Evolutionary conservation across 2,888 invertebrate species (phyloP), one percentile per base, ranked within the genome.

Genomic region (Chrysotoxum bicinctum): DNA sequence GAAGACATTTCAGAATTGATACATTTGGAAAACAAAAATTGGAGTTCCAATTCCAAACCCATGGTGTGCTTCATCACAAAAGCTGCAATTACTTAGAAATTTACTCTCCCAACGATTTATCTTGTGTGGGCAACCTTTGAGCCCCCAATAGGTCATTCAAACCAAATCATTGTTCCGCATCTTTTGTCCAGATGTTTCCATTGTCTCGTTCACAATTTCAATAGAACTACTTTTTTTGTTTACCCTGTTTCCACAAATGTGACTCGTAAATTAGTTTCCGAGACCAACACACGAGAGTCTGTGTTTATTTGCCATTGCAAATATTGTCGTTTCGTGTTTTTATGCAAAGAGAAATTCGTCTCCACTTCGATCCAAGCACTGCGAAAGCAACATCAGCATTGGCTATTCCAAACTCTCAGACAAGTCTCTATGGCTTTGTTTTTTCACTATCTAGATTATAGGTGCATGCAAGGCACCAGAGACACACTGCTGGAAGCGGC

Each of bases 101-200:
- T 69, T 40, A 62, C 35, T 48, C 45, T 14, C 16, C 37, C 62
- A 43, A 8, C 37, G 19, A 16, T 32, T 26, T 14, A 19, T 16
- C 0, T 30, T 16, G 3, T 35, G 52, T 62, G 32, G 21, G 64
- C 64, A 64, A 81, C 75, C 80, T 81, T 64, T 64, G 62, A 58
- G 37, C 64, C 19, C 64, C 21, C 30, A 68, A 43, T 45, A 35
- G 72, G 70, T 77, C 82, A 66, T 76, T 76, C 56, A 43, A 43
- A 19, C 14, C 37, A 50, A 70, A 79, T 68, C 68, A 74, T 58
- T 80, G 45, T 64, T 50, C 26, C 32, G 40, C 43, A 58, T 56
- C 60, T 68, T 73, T 52, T 68, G 58, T 30, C 66, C 73, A 82
- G 77, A 77, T 82, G 82, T 68, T 54, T 48, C 43, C 37, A 58